Evolutionary conservation across 2,113 vertebrate genomes (phyloP), one percentile per base, ranked within the genome.

Genomic region (Phrynosoma platyrhinos): DNA sequence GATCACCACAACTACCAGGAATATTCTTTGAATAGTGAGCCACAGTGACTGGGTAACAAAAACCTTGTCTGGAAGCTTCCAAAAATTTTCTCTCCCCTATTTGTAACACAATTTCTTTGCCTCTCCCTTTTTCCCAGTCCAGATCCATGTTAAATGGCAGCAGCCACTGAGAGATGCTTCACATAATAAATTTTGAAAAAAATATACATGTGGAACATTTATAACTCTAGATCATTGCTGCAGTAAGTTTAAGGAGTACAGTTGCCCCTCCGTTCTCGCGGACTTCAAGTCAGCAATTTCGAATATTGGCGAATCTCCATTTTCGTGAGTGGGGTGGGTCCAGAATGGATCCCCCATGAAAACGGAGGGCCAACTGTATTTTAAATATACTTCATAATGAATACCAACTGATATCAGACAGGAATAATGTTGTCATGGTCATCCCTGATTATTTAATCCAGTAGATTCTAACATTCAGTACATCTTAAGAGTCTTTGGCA

Each of bases 231-330:
- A 58, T 53, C 55, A n/a, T 27, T 58, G 14, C 32, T 83, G 25
- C 40, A 71, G 42, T 52, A 42, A 69, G 12, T 83, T 30, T 66
- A 83, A 83, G 52, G 18, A 30, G 91, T 91, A 88, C 52, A 47
- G 86, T 89, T 36, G 36, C 36, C 36, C 36, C 36, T 36, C 36
- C 2, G 36, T 36, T 36, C 36, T 36, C 36, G 36, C 36, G 2
- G 36, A 36, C 36, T 36, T 36, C 36, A 36, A 36, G 36, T 36
- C 36, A 36, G 36, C 36, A 36, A 36, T 36, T 36, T 36, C 36
- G 36, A 36, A 36, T 36, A 36, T 36, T 36, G 2, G 36, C 36
- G 36, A 36, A 36, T 36, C 36, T 36, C 36, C 36, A 36, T 36
- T 36, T 36, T 36, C 36, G 36, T 36, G 36, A 2, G 36, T 36